Conservation (phyloP, 2,888 invertebrate genomes). For the Hydropsyche betteni region DNA sequence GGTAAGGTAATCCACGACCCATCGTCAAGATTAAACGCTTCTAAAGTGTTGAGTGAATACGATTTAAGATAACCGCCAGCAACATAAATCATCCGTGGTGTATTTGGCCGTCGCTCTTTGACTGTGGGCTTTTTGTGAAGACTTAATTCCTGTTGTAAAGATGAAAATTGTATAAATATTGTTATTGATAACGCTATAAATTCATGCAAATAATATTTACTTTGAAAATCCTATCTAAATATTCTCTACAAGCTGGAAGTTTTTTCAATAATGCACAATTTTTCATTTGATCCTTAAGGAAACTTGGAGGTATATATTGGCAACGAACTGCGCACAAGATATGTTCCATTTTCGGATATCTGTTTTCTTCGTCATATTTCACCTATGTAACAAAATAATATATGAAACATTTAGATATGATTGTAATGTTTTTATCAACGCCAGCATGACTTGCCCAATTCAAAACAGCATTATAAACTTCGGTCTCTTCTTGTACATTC, state of each 20-base stretch:
- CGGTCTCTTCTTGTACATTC: conserved; percentile 90
- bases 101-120: conserved; percentile 86
- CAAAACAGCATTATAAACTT: conserved; percentile 90
- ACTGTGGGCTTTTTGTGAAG: conserved; percentile 87
- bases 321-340: conserved; percentile 90
- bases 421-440: background rate
- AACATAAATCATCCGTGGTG: conserved; percentile 89
- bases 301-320: conserved; percentile 90
- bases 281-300: conserved; percentile 90
- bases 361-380: conserved; percentile 83
- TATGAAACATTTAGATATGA: background rate
- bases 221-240: conserved; percentile 88
- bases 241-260: conserved; percentile 88
- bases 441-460: conserved; percentile 75
- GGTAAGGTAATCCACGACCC: conserved; percentile 85
- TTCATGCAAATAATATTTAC: conserved; percentile 55
- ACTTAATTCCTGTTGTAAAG: conserved; percentile 75
- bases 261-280: conserved; percentile 88
- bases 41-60: conserved; percentile 86
- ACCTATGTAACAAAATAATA: conserved; percentile 58
- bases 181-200: background rate
- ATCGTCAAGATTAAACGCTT: conserved; percentile 89
- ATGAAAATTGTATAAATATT: background rate
- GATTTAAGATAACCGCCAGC: conserved; percentile 86
- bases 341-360: conserved; percentile 86